These are phyloP conservation scores for Eira barbara DNA, from an alignment of 2,113 vertebrate species.

Conservation along the genomic window DNA sequence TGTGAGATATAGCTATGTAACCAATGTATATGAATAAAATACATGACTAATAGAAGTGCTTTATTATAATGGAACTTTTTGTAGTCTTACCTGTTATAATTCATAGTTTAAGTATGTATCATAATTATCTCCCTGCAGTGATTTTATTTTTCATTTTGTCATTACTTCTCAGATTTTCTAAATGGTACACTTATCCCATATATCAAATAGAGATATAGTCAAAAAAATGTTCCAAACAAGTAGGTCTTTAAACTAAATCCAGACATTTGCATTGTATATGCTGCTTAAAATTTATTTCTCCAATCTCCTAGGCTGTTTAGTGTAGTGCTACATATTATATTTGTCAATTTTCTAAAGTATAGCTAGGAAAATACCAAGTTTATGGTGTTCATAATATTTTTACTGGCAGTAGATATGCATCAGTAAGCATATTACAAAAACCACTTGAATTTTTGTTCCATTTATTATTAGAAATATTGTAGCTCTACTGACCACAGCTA, in stretches of 20 bases:
- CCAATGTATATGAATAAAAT: not conserved
- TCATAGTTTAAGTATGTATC: not conserved
- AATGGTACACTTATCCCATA: not conserved
- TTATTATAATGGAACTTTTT: not conserved
- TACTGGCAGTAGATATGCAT: slow-evolving; percentile 70
- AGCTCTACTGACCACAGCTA: not conserved
- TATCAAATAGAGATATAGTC: not conserved
- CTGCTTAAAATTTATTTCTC: slow-evolving; percentile 66
- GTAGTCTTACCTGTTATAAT: not conserved
- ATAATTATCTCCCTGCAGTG: not conserved
- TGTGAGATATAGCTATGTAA: not conserved
- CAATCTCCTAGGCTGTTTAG: slow-evolving; percentile 56
- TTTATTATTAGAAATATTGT: slow-evolving; percentile 61
- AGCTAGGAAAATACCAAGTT: slow-evolving; percentile 73
- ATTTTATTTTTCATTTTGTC: slow-evolving; percentile 40
- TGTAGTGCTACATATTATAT: slow-evolving; percentile 56
- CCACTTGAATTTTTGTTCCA: slow-evolving; percentile 70
- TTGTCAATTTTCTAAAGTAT: slow-evolving; percentile 77
- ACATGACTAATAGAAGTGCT: not conserved
- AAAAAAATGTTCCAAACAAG: not conserved
- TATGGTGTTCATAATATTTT: slow-evolving; percentile 76
- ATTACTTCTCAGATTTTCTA: slow-evolving; percentile 20
- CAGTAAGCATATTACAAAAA: slow-evolving; percentile 78
- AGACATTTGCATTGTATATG: slow-evolving; percentile 1
- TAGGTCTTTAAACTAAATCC: slow-evolving; percentile 39